These are phyloP conservation scores for human (Homo sapiens) DNA, from an alignment of 2,113 vertebrate species.

Conservation along the genomic window DNA sequence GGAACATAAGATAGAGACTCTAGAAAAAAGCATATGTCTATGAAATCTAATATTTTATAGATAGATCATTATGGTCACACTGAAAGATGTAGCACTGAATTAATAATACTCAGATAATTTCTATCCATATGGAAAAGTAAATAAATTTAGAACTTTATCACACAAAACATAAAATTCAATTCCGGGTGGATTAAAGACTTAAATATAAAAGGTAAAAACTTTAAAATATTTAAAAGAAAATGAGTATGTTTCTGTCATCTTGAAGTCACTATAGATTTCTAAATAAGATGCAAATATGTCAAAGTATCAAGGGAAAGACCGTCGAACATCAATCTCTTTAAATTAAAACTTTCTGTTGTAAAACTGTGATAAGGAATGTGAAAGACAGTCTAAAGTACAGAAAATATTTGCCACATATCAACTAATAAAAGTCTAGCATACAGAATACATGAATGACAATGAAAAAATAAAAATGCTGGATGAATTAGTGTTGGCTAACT, in stretches of 20 bases:
- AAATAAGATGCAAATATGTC: not conserved
- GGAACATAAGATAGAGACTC: not conserved
- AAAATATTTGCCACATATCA: not conserved
- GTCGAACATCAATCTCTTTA: not conserved
- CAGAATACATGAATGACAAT: not conserved
- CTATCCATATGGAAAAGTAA: not conserved
- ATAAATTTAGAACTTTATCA: not conserved
- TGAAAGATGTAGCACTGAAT: not conserved
- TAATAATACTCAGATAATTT: not conserved
- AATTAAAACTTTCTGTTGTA: not conserved
- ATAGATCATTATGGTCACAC: no score
- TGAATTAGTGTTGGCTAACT: not conserved
- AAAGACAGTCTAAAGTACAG: not conserved
- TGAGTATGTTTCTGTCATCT: not conserved
- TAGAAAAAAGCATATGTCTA: not conserved
- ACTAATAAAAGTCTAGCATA: not conserved
- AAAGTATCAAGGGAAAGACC: not conserved
- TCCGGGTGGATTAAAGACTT: not conserved
- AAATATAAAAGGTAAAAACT: not conserved
- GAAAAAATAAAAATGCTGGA: not conserved
- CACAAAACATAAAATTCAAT: not conserved
- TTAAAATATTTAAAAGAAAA: not conserved
- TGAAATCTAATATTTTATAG: not conserved
- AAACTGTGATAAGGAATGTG: not conserved
- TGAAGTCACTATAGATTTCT: not conserved